A percentile compares a stretch with the other conserved stretches of the same genome.
These are phyloP conservation scores for Drosophila suzukii DNA, from an alignment of 1,140 invertebrate species.

Conservation along the genomic window DNA sequence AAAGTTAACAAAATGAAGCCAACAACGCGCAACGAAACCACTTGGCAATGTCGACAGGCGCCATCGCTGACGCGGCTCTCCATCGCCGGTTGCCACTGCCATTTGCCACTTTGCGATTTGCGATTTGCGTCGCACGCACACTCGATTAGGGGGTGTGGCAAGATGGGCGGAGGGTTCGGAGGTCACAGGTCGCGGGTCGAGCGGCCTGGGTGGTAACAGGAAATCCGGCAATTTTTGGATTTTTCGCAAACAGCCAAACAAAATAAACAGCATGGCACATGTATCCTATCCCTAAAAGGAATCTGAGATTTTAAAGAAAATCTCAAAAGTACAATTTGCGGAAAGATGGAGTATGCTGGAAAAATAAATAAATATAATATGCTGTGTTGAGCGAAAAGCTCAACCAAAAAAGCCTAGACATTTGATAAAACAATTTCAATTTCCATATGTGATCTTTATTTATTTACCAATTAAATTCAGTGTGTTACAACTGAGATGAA, in stretches of 20 bases:
- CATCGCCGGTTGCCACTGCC: slow-evolving; percentile 14
- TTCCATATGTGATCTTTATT: background rate
- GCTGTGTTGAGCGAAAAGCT: background rate
- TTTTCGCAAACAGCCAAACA: slow-evolving; percentile 66
- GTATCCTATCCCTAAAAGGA: slow-evolving; percentile 11
- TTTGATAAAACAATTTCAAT: background rate
- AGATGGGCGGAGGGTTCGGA: background rate
- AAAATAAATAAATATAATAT: slow-evolving; percentile 14
- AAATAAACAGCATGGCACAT: slow-evolving; percentile 54
- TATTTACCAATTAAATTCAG: background rate
- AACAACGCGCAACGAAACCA: slow-evolving; percentile 57
- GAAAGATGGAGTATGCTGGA: background rate
- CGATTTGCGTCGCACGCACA: slow-evolving; percentile 50
- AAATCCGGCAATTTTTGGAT: slow-evolving; percentile 77
- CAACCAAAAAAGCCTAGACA: background rate
- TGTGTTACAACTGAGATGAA: background rate
- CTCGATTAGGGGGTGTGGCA: slow-evolving; percentile 42
- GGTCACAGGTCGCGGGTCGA: background rate
- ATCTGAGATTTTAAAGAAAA: background rate
- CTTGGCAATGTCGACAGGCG: slow-evolving; percentile 57
- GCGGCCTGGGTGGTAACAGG: slow-evolving; percentile 56
- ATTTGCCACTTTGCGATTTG: slow-evolving; percentile 36
- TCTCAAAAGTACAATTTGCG: slow-evolving; percentile 15
- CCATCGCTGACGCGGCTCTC: slow-evolving; percentile 35
- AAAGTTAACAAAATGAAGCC: slow-evolving; percentile 65